Conservation (phyloP, 35 echinoderm and acorn worm genomes). For the Hemicentrotus pulcherrimus region DNA sequence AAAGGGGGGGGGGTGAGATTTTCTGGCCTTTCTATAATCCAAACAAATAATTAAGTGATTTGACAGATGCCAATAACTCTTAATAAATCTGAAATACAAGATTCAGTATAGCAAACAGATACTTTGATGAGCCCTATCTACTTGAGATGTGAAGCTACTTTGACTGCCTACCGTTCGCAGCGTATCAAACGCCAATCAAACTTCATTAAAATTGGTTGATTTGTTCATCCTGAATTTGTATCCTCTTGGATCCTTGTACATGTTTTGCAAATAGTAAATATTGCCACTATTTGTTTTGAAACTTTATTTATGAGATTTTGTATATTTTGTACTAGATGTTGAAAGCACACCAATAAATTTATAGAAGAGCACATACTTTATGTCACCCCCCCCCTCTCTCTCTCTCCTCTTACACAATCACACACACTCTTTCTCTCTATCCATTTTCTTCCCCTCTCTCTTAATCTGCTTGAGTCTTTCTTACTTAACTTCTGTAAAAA, state of each 20-base stretch:
- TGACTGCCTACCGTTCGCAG: neutral
- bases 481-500: neutral
- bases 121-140: neutral
- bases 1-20: no score
- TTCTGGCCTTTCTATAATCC: no score
- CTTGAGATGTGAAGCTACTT: neutral
- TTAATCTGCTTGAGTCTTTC: neutral
- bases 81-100: no score
- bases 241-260: neutral
- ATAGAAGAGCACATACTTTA: neutral
- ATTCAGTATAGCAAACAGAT: neutral
- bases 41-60: no score
- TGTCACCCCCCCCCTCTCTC: neutral
- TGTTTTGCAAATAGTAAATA: neutral
- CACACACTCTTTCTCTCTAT: neutral
- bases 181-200: neutral
- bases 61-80: no score
- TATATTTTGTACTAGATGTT: neutral
- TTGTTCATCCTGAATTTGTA: neutral
- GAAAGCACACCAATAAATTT: no score
- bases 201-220: neutral
- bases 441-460: neutral
- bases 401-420: neutral
- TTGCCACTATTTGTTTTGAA: neutral
- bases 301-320: neutral